Evolutionary conservation across 2,113 vertebrate genomes (phyloP).

Genomic region (Motacilla alba): DNA sequence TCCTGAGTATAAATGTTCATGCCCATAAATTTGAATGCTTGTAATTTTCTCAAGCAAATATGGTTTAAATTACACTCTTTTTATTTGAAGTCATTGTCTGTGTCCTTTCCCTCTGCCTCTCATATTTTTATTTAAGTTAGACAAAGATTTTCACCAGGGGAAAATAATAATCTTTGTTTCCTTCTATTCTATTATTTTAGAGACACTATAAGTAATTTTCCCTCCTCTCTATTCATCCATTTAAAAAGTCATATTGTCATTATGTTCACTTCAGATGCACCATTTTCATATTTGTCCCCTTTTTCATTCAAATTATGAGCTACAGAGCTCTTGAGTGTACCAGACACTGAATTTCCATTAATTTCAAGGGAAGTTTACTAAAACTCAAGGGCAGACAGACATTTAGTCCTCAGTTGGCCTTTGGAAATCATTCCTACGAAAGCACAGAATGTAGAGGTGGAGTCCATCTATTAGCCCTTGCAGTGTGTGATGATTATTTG

Average conservation of each 20-base stretch:
- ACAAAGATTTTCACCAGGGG: conserved; percentile 14
- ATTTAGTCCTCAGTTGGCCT: not conserved
- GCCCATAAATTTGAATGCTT: not conserved
- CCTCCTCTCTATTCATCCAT: not conserved
- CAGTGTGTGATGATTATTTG: not conserved
- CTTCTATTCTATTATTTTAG: conserved; percentile 19
- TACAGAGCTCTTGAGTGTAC: not conserved
- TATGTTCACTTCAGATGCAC: not conserved
- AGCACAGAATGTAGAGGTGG: not conserved
- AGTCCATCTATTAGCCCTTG: not conserved
- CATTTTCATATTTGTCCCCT: not conserved
- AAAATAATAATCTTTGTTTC: not conserved
- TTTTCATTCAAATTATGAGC: not conserved
- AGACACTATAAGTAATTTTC: not conserved
- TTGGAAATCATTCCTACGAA: not conserved
- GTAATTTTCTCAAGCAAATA: not conserved
- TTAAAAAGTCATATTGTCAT: not conserved
- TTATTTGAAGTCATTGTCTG: not conserved
- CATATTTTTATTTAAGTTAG: conserved; percentile 18
- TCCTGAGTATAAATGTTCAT: not conserved
- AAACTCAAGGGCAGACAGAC: not conserved
- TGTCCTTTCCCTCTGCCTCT: not conserved
- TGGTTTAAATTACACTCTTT: not conserved
- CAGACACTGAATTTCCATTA: not conserved
- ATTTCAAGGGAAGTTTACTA: not conserved